Conservation (phyloP, 2,797 vertebrate species). For the Phrynocephalus vlangalii region DNA sequence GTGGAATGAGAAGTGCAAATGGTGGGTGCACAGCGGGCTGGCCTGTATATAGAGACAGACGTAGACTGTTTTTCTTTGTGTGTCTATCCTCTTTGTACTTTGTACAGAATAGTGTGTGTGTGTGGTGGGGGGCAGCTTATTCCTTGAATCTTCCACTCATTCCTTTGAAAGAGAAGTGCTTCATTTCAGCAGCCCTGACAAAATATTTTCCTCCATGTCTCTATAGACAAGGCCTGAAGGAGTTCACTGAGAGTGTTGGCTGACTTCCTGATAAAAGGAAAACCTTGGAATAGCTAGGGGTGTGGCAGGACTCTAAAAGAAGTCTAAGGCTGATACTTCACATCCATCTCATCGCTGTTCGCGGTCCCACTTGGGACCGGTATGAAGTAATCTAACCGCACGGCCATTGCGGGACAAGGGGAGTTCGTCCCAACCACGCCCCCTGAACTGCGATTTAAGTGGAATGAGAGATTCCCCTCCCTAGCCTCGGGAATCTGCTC, state of each 20-base stretch:
- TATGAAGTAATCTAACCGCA: too few species aligned
- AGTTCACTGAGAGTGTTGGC: background rate
- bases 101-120: too few species aligned
- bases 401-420: too few species aligned
- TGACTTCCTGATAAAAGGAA: background rate
- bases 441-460: too few species aligned
- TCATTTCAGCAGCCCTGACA: background rate
- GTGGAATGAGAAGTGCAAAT: constrained; percentile 18
- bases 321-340: background rate
- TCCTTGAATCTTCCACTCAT: background rate
- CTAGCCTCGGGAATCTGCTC: too few species aligned
- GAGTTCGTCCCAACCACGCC: too few species aligned
- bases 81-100: background rate
- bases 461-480: too few species aligned
- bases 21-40: background rate
- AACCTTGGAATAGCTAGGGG: background rate
- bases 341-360: too few species aligned
- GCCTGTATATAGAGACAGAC: background rate
- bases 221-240: background rate
- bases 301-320: background rate
- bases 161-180: background rate
- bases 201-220: background rate
- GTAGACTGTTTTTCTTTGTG: background rate
- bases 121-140: background rate
- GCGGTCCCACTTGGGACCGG: too few species aligned